These are phyloP conservation scores for Heterochromis multidens DNA, from an alignment of 2,113 vertebrate genomes.

Conservation along the genomic window DNA sequence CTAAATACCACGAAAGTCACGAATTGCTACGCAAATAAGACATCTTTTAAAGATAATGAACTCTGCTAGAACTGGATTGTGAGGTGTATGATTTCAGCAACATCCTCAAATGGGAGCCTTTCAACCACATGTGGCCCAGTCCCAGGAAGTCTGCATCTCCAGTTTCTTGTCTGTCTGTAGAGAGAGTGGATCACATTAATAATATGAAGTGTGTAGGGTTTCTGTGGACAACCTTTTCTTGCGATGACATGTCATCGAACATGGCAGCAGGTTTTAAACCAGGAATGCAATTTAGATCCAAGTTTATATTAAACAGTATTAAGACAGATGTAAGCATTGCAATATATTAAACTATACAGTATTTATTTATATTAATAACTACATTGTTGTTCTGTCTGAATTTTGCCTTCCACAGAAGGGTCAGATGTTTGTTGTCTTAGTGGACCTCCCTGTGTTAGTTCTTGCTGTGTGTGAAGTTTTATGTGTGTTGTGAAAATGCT, in stretches of 20 bases:
- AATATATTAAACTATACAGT: neutral
- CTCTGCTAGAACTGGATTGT: neutral
- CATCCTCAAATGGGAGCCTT: neutral
- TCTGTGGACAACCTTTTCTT: neutral
- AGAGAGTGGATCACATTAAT: neutral
- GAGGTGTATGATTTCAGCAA: constrained; percentile 11
- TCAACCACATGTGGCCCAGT: constrained; percentile 9
- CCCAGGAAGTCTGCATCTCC: neutral
- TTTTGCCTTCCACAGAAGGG: neutral
- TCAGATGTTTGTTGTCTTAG: neutral
- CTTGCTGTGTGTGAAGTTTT: neutral
- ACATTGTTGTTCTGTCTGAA: neutral
- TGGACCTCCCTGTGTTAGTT: neutral
- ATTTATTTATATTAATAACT: neutral
- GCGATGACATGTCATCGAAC: neutral
- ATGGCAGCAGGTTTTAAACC: neutral
- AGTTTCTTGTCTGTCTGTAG: neutral
- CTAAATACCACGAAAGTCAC: constrained; percentile 19
- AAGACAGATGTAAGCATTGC: neutral
- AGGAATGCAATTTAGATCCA: neutral
- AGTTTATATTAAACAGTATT: neutral
- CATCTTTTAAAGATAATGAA: constrained; percentile 2
- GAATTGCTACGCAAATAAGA: neutral
- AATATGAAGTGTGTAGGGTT: neutral
- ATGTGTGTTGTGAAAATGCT: constrained; percentile 12